Conservation (phyloP, 2,113 vertebrate genomes). For the Gymnogyps californianus region DNA sequence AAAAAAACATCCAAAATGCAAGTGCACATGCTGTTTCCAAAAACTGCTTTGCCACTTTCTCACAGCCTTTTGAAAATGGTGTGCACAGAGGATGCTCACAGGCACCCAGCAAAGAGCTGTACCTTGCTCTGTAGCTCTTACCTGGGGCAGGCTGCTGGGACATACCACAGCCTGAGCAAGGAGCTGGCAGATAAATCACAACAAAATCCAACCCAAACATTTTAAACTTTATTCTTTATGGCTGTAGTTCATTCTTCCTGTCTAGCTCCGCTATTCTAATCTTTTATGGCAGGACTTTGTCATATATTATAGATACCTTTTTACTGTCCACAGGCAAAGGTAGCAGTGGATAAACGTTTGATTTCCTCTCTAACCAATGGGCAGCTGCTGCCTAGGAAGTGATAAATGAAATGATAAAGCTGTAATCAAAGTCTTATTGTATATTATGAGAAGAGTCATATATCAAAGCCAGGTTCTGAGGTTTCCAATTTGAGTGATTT, state of each 20-base stretch:
- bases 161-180: background rate
- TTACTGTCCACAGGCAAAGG: background rate
- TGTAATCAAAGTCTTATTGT: background rate
- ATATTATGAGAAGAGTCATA: background rate
- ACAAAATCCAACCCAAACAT: background rate
- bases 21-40: background rate
- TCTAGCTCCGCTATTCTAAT: background rate
- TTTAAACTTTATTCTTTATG: background rate
- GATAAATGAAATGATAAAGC: slow-evolving; percentile 3
- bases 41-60: background rate
- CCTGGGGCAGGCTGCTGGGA: background rate
- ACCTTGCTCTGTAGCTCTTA: background rate
- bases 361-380: background rate
- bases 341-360: background rate
- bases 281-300: background rate
- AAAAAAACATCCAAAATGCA: background rate
- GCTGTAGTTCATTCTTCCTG: background rate
- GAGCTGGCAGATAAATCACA: background rate
- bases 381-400: background rate
- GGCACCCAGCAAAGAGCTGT: background rate
- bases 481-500: background rate
- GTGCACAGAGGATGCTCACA: background rate
- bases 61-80: background rate
- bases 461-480: background rate
- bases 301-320: background rate